These are phyloP conservation scores for Cotesia glomerata DNA, from an alignment of 1,140 invertebrate genomes.

Conservation along the genomic window DNA sequence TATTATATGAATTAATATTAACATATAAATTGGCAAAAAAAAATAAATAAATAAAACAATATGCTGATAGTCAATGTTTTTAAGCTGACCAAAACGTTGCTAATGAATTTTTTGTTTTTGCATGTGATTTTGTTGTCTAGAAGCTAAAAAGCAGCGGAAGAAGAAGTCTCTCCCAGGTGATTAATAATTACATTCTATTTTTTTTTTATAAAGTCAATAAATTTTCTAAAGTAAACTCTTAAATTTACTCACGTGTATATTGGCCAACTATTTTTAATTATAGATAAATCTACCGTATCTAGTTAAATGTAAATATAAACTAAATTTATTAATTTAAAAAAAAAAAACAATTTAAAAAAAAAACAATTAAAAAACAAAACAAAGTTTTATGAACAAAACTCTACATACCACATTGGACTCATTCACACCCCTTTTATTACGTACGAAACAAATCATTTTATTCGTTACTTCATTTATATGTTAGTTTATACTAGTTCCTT, in stretches of 20 bases:
- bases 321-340: background rate
- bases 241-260: slow-evolving; percentile 10
- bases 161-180: slow-evolving; percentile 89
- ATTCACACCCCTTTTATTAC: slow-evolving; percentile 7
- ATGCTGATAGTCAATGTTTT: slow-evolving; percentile 20
- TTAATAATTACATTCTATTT: slow-evolving; percentile 53
- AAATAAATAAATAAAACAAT: slow-evolving; percentile 18
- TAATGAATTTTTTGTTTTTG: slow-evolving; percentile 68
- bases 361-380: too few relatives aligned
- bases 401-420: slow-evolving; percentile 5
- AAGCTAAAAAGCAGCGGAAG: slow-evolving; percentile 91
- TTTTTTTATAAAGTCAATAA: slow-evolving; percentile 29
- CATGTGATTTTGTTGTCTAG: slow-evolving; percentile 73
- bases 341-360: background rate
- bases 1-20: background rate
- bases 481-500: background rate
- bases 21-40: background rate
- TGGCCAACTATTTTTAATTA: slow-evolving; percentile 32
- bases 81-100: slow-evolving; percentile 57
- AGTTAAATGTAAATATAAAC: background rate
- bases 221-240: background rate
- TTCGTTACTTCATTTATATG: background rate
- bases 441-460: background rate
- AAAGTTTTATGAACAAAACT: slow-evolving; percentile 2
- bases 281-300: slow-evolving; percentile 18